Percentiles rank a stretch among this genome's conserved stretches.
Conservation (phyloP, 2,888 invertebrate genomes). For the Melipona beecheii region DNA sequence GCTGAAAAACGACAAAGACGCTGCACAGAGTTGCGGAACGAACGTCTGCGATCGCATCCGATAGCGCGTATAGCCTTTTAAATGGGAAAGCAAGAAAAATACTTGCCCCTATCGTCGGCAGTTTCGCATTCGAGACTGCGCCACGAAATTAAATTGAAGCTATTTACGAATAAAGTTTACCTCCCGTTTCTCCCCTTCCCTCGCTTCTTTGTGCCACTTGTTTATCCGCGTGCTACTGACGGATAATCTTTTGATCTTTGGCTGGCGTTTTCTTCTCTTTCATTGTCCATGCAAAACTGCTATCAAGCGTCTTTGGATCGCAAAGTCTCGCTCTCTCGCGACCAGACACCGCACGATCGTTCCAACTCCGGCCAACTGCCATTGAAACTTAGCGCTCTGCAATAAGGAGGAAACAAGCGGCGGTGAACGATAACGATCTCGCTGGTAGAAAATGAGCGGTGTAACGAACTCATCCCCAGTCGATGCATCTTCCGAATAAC, state of each 20-base stretch:
- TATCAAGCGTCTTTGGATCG: constrained; percentile 24
- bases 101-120: constrained; percentile 1
- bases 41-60: not conserved
- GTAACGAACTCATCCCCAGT: not conserved
- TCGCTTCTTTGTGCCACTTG: constrained; percentile 6
- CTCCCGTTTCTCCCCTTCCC: not conserved
- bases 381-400: constrained; percentile 58
- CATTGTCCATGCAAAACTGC: constrained; percentile 37
- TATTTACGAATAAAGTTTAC: constrained; percentile 22
- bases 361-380: constrained; percentile 56
- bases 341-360: constrained; percentile 58
- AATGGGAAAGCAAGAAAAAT: not conserved
- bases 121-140: not conserved
- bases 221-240: constrained; percentile 50
- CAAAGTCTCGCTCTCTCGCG: constrained; percentile 26
- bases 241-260: constrained; percentile 52
- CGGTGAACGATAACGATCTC: constrained; percentile 47
- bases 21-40: not conserved
- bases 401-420: constrained; percentile 56
- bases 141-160: constrained; percentile 10
- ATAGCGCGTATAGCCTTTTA: not conserved
- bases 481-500: not conserved
- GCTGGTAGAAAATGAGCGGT: constrained; percentile 3
- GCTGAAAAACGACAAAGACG: not conserved
- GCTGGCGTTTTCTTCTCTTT: constrained; percentile 30